Percentiles rank a stretch among this genome's conserved stretches.
phyloP scores from a whole-genome alignment of 1,140 invertebrate species.

The Leucophenga varia region DNA sequence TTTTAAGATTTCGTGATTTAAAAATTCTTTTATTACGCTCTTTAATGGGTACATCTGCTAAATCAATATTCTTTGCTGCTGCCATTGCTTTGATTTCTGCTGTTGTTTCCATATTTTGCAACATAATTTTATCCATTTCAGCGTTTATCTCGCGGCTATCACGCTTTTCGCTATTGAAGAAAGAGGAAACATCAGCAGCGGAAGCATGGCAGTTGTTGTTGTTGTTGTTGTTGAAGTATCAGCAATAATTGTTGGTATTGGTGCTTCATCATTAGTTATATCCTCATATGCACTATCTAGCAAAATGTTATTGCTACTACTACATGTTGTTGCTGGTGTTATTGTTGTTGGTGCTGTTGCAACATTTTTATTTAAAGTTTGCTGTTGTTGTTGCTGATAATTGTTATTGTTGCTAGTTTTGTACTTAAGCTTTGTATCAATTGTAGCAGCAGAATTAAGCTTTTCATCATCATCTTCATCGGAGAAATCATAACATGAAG shows the following conservation, averaged over 20 bases:
- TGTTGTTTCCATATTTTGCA: background rate
- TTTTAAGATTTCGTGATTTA: slow-evolving; percentile 22
- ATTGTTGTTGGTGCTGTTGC: background rate
- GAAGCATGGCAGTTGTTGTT: background rate
- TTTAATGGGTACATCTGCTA: slow-evolving; percentile 22
- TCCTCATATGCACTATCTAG: slow-evolving; percentile 1
- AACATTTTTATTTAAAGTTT: too few species aligned
- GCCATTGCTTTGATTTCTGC: background rate
- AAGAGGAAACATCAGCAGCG: background rate
- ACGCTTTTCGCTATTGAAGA: too few species aligned
- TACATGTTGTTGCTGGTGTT: slow-evolving; percentile 1
- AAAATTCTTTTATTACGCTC: slow-evolving; percentile 28
- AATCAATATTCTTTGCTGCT: background rate
- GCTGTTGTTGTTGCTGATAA: background rate
- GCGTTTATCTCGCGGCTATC: background rate
- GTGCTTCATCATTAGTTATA: too few species aligned
- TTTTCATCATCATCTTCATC: slow-evolving; percentile 33
- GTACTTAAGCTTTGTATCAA: too few species aligned
- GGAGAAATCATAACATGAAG: slow-evolving; percentile 42
- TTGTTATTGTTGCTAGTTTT: background rate
- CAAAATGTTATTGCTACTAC: slow-evolving; percentile 15
- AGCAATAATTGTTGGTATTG: background rate
- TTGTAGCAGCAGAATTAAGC: background rate
- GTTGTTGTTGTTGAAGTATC: too few species aligned
- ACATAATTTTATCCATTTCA: background rate